Conservation (phyloP, 2,797 vertebrate genomes). For the Chrosomus eos region DNA sequence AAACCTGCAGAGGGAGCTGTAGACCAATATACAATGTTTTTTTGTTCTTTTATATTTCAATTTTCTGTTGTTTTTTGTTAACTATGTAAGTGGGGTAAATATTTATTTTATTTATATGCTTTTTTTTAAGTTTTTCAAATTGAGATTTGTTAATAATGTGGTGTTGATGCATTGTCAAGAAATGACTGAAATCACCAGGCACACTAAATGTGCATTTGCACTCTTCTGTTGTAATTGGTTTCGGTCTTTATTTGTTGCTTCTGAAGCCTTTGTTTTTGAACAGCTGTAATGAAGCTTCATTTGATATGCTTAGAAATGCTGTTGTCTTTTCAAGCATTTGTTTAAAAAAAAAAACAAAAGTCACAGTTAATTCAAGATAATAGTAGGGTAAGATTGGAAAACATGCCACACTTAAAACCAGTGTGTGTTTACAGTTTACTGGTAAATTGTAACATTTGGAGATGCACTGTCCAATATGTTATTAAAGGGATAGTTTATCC, state of each 20-base stretch:
- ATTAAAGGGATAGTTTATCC: neutral
- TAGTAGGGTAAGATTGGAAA: neutral
- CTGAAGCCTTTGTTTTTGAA: neutral
- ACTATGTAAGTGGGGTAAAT: constrained; percentile 52
- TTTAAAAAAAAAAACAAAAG: too few relatives aligned
- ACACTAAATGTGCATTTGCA: neutral
- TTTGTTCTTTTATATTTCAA: neutral
- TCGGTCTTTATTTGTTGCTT: neutral
- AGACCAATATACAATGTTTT: neutral
- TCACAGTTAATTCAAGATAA: neutral
- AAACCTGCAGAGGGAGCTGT: constrained; percentile 22
- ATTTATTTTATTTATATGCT: constrained; percentile 52
- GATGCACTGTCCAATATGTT: too few relatives aligned
- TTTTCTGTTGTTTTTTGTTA: constrained; percentile 4
- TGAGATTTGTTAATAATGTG: constrained; percentile 47
- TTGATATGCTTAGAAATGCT: neutral
- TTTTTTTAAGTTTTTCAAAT: constrained; percentile 69
- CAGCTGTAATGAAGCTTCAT: neutral
- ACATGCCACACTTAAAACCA: neutral
- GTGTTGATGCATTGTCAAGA: neutral
- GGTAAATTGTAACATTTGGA: neutral
- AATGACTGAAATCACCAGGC: neutral
- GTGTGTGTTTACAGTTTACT: neutral
- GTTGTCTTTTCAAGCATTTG: neutral
- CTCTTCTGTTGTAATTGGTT: neutral